Evolutionary conservation across 2,797 vertebrate species (phyloP).

Genomic region (Malurus splendens): DNA sequence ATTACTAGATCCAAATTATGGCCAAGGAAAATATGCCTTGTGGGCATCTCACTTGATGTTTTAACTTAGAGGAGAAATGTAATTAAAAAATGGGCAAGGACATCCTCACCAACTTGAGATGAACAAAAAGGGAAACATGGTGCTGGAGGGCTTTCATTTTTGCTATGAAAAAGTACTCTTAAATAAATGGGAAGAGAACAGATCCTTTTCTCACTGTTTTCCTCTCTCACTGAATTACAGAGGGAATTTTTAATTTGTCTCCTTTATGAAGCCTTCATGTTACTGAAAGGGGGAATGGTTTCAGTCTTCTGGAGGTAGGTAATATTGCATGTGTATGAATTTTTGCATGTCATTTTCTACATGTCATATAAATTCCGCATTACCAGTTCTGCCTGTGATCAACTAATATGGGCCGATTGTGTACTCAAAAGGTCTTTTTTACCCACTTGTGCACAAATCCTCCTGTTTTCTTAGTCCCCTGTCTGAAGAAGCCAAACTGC

Average conservation of each 20-base stretch:
- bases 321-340: background rate
- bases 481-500: background rate
- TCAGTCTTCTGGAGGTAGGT: background rate
- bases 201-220: background rate
- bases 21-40: conserved; percentile 30
- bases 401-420: background rate
- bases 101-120: background rate
- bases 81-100: conserved; percentile 35
- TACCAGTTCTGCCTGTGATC: background rate
- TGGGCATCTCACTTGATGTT: conserved; percentile 2
- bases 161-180: background rate
- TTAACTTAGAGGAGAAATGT: conserved; percentile 1
- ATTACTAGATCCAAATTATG: conserved; percentile 18
- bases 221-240: background rate
- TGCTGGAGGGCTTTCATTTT: background rate
- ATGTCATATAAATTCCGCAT: background rate
- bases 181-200: background rate
- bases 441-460: background rate
- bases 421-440: background rate
- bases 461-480: background rate
- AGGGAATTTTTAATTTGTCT: background rate
- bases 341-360: background rate
- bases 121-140: background rate
- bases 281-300: background rate
- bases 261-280: background rate